Evolutionary conservation across 2,113 vertebrate species (phyloP).

Genomic region (Corythornis madagascariensis): DNA sequence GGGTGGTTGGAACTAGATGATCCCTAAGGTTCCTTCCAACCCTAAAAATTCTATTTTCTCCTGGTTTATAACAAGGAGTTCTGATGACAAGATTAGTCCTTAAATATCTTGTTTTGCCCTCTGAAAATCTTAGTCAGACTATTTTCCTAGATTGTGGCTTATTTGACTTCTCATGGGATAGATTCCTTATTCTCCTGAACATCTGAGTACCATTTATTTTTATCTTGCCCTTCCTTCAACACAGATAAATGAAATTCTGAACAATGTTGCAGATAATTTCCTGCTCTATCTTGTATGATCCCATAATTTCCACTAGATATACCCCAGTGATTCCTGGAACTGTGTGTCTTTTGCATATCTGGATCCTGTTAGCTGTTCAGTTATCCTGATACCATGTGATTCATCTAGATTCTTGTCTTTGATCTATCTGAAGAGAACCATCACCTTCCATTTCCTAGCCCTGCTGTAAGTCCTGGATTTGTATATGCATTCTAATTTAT

Average conservation of each 20-base stretch:
- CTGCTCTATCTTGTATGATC: neutral
- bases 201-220: slow-evolving; percentile 5
- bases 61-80: neutral
- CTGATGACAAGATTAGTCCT: neutral
- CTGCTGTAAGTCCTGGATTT: neutral
- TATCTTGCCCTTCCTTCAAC: slow-evolving; percentile 39
- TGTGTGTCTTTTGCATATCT: neutral
- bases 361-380: neutral
- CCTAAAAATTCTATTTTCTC: neutral
- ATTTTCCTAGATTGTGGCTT: slow-evolving; percentile 16
- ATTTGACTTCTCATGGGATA: slow-evolving; percentile 39
- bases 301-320: slow-evolving; percentile 13
- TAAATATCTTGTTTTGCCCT: slow-evolving; percentile 6
- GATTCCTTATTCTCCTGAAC: slow-evolving; percentile 19
- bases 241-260: slow-evolving; percentile 37
- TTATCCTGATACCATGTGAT: neutral
- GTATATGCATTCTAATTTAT: neutral
- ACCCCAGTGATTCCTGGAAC: slow-evolving; percentile 38
- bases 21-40: no score
- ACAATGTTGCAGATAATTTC: slow-evolving; percentile 1
- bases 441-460: neutral
- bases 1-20: no score
- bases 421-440: neutral
- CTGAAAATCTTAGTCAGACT: slow-evolving; percentile 21
- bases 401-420: neutral